phyloP scores from a whole-genome alignment of 2,888 invertebrate genomes.

The Tubiluchus corallicola region DNA sequence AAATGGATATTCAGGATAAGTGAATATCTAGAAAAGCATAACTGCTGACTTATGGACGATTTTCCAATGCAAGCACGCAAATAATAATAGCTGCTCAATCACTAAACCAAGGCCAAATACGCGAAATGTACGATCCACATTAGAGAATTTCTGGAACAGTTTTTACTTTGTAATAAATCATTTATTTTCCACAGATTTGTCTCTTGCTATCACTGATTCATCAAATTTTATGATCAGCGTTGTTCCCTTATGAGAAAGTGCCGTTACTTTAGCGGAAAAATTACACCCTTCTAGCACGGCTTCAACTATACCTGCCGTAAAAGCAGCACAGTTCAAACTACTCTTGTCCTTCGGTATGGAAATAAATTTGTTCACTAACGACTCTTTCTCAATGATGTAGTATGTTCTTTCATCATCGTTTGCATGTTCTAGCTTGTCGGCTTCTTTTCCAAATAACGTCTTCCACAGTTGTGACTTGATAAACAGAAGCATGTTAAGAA shows the following conservation, averaged over 20 bases:
- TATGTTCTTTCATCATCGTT: conserved; percentile 94
- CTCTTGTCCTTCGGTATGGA: conserved; percentile 94
- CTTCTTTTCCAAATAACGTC: conserved; percentile 90
- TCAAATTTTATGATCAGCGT: conserved; percentile 98
- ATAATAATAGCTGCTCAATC: too few species aligned
- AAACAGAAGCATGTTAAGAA: conserved; percentile 82
- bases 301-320: conserved; percentile 92
- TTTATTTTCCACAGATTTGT: conserved; percentile 75
- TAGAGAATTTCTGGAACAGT: too few species aligned
- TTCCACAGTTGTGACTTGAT: conserved; percentile 95
- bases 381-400: conserved; percentile 95
- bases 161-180: too few species aligned
- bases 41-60: too few species aligned
- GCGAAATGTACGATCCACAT: too few species aligned
- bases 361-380: conserved; percentile 85
- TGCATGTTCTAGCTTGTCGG: conserved; percentile 92
- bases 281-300: conserved; percentile 81
- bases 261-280: conserved; percentile 92
- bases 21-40: too few species aligned
- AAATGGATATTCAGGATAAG: too few species aligned
- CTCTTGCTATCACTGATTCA: conserved; percentile 68
- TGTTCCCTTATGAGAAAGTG: conserved; percentile 98
- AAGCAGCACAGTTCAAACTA: conserved; percentile 92
- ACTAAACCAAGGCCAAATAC: too few species aligned
- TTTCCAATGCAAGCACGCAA: too few species aligned